Evolutionary conservation across 2,113 vertebrate genomes (phyloP), one percentile per base, ranked within the genome.

Genomic region (Callipepla californica): DNA sequence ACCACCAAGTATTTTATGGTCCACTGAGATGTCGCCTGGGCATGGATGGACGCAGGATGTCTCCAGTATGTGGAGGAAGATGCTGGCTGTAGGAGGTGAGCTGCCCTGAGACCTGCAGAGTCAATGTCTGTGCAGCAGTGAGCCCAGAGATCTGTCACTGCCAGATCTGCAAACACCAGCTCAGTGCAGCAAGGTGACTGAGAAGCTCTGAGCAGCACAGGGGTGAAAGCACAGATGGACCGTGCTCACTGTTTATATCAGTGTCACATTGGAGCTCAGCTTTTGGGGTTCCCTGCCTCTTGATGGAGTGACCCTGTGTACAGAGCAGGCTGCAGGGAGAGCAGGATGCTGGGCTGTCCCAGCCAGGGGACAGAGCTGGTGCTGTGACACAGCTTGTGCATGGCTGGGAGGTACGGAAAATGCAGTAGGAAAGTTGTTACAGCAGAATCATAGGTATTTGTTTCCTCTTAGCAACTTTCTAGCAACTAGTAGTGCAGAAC

Each of bases 11-110:
- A 2, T 38, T 61, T 68, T 6, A 13, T 18, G 20, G 44, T 7
- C 23, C 15, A 15, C 53, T 55, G 26, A 58, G 81, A 78, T 16
- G 57, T 47, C 76, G 81, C 30, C 32, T 30, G 44, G 63, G 22
- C 8, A 6, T 0, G 10, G 66, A 15, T 78, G 68, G n/a, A 53
- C 36, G 32, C 0, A 0, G 22, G 21, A 13, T 32, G 15, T 47
- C 22, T n/a, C 45, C 34, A 47, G 45, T 4, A 9, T 1, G 2
- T 0, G 1, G 0, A 5, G 73, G 53, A 70, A 91, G 44, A 2
- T 63, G 73, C 51, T 84, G 69, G 23, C 3, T 51, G 6, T 8
- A 42, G 11, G 57, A 79, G 30, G 50, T 3, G 2, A 70, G 5
- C 23, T 26, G 61, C 48, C 11, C 25, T 13, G 25, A 55, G 26